A percentile compares a stretch with the other conserved stretches of the same genome.
Conservation (phyloP, 2,113 vertebrate species). For the Melanostigma gelatinosum region DNA sequence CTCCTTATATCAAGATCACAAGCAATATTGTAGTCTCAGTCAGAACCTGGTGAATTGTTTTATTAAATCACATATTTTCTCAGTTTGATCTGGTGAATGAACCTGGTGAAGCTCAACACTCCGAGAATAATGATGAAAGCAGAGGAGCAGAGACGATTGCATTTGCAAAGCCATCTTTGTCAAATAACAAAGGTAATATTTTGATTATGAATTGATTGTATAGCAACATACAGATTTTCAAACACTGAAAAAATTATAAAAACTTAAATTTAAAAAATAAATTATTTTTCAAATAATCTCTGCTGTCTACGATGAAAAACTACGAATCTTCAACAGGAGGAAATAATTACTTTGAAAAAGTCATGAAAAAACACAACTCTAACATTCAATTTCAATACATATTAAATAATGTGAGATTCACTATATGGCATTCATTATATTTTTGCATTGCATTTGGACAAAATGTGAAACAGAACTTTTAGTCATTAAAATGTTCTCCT, state of each 20-base stretch:
- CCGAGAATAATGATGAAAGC: background rate
- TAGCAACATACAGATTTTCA: background rate
- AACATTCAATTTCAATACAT: background rate
- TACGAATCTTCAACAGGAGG: background rate
- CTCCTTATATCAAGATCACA: background rate
- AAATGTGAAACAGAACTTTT: background rate
- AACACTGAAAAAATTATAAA: background rate
- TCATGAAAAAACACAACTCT: background rate
- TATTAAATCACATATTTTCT: background rate
- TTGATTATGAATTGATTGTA: background rate
- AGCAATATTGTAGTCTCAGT: background rate
- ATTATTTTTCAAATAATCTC: background rate
- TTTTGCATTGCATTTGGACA: background rate
- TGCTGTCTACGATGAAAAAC: background rate
- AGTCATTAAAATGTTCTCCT: background rate
- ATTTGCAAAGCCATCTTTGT: background rate
- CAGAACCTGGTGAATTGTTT: too few species aligned
- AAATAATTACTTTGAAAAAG: background rate
- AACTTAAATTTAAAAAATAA: too few species aligned
- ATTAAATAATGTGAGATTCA: background rate
- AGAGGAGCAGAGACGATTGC: background rate
- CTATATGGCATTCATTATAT: background rate
- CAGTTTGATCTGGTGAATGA: background rate
- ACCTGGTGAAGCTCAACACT: background rate
- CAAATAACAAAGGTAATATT: background rate